A percentile compares a stretch with the other conserved stretches of the same genome.
phyloP scores from a whole-genome alignment of 2,797 vertebrate species.

The Halcyon badia region DNA sequence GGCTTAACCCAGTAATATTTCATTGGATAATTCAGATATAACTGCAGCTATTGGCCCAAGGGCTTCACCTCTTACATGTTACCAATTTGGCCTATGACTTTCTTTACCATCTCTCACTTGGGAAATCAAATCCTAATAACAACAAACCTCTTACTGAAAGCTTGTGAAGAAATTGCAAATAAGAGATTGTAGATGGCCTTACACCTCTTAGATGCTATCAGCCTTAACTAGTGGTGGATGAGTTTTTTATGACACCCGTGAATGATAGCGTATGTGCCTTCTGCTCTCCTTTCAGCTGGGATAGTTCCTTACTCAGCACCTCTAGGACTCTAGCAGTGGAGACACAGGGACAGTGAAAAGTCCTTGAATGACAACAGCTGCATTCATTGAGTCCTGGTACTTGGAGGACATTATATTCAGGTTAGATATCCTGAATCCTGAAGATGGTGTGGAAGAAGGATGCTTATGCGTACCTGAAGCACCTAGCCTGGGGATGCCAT shows the following conservation, averaged over 20 bases:
- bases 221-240: neutral
- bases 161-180: neutral
- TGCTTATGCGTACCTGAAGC: neutral
- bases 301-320: neutral
- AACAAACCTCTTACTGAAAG: neutral
- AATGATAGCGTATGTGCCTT: neutral
- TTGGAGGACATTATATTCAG: neutral
- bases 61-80: neutral
- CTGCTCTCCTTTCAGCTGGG: slow-evolving; percentile 8
- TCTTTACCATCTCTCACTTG: neutral
- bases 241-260: neutral
- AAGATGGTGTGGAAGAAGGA: neutral
- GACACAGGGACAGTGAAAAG: neutral
- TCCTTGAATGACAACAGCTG: neutral
- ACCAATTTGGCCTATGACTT: neutral
- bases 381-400: neutral
- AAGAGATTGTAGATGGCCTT: neutral
- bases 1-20: neutral
- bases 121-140: neutral
- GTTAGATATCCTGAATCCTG: neutral
- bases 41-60: neutral
- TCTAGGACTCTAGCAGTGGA: neutral
- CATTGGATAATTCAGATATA: neutral
- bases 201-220: neutral
- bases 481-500: neutral